Evolutionary conservation across 2,888 invertebrate genomes (phyloP).

Genomic region (Nemotelus pantherinus): DNA sequence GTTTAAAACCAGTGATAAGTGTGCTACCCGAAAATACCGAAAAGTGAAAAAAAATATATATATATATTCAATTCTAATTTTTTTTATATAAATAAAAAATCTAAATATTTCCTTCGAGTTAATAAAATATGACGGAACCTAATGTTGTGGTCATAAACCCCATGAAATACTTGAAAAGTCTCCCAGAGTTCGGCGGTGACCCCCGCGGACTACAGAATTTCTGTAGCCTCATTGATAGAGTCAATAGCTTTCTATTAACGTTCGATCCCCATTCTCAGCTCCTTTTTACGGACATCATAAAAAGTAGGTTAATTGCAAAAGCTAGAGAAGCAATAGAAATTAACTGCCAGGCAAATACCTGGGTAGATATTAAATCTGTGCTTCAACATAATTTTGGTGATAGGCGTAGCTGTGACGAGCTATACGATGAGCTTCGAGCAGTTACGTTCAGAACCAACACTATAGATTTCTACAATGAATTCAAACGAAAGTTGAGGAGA

Average conservation of each 20-base stretch:
- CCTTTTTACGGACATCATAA: neutral
- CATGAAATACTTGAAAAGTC: neutral
- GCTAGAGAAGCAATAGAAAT: constrained; percentile 37
- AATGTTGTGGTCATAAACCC: too few species aligned
- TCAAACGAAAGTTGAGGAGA: constrained; percentile 16
- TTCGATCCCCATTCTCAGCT: neutral
- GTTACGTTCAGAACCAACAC: constrained; percentile 22
- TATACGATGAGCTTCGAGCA: constrained; percentile 14
- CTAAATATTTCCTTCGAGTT: too few species aligned
- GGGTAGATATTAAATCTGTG: constrained; percentile 11
- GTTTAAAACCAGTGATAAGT: too few species aligned
- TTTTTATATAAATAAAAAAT: too few species aligned
- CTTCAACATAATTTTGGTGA: constrained; percentile 28
- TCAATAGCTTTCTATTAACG: neutral
- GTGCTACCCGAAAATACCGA: too few species aligned
- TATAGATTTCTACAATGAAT: constrained; percentile 29
- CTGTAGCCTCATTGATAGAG: constrained; percentile 4
- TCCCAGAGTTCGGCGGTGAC: neutral
- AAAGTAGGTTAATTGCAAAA: constrained; percentile 24
- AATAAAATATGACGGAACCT: too few species aligned
- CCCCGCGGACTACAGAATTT: neutral
- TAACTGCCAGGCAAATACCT: constrained; percentile 22
- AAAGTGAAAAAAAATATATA: too few species aligned
- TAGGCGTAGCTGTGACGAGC: neutral
- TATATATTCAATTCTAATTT: too few species aligned